Conservation (phyloP, 2,888 invertebrate species). For the Ellobium chinense region DNA sequence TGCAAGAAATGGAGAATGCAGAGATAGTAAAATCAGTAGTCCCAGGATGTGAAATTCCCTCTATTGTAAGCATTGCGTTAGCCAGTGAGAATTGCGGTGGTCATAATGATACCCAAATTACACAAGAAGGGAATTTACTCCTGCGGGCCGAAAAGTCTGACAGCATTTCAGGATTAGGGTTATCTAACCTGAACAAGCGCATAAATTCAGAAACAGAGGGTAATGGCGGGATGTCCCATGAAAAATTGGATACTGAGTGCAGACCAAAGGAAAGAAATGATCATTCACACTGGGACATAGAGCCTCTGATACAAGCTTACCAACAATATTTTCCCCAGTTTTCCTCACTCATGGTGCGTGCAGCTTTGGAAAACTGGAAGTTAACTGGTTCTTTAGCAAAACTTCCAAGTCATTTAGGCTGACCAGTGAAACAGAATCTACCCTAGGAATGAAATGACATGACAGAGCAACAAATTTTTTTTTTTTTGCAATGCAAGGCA, state of each 20-base stretch:
- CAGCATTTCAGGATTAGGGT: too few relatives aligned
- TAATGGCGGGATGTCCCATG: too few relatives aligned
- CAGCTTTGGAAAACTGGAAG: constrained; percentile 8
- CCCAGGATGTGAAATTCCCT: background rate
- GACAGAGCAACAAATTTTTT: too few relatives aligned
- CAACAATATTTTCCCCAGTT: constrained; percentile 27
- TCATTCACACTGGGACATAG: background rate
- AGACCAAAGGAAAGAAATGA: background rate
- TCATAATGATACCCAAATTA: too few relatives aligned
- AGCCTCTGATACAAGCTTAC: background rate
- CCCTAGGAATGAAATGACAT: too few relatives aligned
- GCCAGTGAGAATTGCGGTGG: too few relatives aligned
- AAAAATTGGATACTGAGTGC: background rate
- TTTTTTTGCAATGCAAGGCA: too few relatives aligned
- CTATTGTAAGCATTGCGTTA: background rate
- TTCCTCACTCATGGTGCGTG: background rate
- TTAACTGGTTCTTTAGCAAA: background rate
- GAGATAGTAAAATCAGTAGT: constrained; percentile 32
- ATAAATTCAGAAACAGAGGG: too few relatives aligned
- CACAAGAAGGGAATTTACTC: too few relatives aligned
- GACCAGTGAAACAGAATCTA: too few relatives aligned
- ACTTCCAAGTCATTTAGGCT: background rate
- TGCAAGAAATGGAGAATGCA: constrained; percentile 40
- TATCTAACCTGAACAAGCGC: background rate
- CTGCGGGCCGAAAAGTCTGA: background rate